Conservation (phyloP, 2,888 invertebrate species). For the Polydesmus complanatus region DNA sequence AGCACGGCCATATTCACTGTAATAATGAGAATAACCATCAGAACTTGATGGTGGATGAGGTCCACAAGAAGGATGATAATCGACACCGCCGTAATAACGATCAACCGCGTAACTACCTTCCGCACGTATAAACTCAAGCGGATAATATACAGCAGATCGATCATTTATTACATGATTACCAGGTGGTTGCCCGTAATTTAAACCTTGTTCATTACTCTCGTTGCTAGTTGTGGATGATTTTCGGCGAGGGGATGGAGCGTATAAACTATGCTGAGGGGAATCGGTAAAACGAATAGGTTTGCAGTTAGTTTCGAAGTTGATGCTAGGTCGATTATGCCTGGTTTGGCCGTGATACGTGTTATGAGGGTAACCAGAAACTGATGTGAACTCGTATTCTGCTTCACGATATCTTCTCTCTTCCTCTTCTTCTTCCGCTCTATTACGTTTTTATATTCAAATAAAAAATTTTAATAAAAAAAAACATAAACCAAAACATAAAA, state of each 20-base stretch:
- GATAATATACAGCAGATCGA: slow-evolving; percentile 11
- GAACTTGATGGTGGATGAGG: slow-evolving; percentile 6
- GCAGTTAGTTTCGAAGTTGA: slow-evolving; percentile 19
- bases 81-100: neutral
- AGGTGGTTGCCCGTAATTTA: slow-evolving; percentile 54
- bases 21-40: slow-evolving; percentile 19
- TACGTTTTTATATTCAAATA: slow-evolving; percentile 2
- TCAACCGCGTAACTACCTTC: neutral
- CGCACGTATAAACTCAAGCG: slow-evolving; percentile 5
- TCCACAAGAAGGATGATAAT: neutral
- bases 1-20: slow-evolving; percentile 20
- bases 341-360: slow-evolving; percentile 84
- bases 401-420: slow-evolving; percentile 19
- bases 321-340: slow-evolving; percentile 47
- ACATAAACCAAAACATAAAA: neutral
- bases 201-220: slow-evolving; percentile 44
- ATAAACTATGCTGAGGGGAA: slow-evolving; percentile 37
- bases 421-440: slow-evolving; percentile 23
- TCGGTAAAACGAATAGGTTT: slow-evolving; percentile 59
- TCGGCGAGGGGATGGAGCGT: slow-evolving; percentile 52
- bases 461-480: slow-evolving; percentile 2
- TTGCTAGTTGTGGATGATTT: slow-evolving; percentile 54
- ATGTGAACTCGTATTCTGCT: slow-evolving; percentile 43
- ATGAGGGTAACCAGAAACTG: slow-evolving; percentile 51
- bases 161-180: neutral